phyloP scores from a whole-genome alignment of 2,113 vertebrate genomes.

The Chrysochloris asiatica region DNA sequence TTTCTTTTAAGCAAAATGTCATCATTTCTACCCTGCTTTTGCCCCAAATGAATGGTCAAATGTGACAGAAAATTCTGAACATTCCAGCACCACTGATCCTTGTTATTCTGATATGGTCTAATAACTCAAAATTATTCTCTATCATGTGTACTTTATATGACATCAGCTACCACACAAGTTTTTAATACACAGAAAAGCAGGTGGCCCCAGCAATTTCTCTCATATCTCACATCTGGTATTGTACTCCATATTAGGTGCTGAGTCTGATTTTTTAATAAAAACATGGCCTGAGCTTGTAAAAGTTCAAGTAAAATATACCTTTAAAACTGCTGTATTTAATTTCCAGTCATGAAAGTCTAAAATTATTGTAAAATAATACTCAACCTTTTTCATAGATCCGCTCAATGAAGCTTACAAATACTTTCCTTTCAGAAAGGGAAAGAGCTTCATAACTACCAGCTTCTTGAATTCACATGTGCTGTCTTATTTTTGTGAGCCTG shows the following conservation, averaged over 20 bases:
- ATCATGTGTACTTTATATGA: conserved; percentile 56
- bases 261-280: conserved; percentile 80
- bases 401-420: conserved; percentile 69
- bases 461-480: conserved; percentile 61
- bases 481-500: conserved; percentile 56
- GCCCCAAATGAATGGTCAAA: conserved; percentile 51
- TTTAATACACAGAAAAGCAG: conserved; percentile 77
- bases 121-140: conserved; percentile 68
- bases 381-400: conserved; percentile 63
- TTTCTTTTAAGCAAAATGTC: conserved; percentile 11
- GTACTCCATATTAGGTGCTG: conserved; percentile 64
- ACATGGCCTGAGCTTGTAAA: conserved; percentile 77
- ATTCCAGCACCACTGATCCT: conserved; percentile 71
- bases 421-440: conserved; percentile 65
- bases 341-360: conserved; percentile 78
- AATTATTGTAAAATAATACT: conserved; percentile 78
- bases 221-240: conserved; percentile 78
- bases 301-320: conserved; percentile 79
- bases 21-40: neutral
- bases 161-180: conserved; percentile 77
- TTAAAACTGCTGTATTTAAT: conserved; percentile 76
- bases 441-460: conserved; percentile 30
- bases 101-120: conserved; percentile 73
- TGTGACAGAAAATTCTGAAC: conserved; percentile 58
- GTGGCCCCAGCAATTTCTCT: conserved; percentile 75